Conservation (phyloP, 2,113 vertebrate species). For the Callorhinus ursinus region DNA sequence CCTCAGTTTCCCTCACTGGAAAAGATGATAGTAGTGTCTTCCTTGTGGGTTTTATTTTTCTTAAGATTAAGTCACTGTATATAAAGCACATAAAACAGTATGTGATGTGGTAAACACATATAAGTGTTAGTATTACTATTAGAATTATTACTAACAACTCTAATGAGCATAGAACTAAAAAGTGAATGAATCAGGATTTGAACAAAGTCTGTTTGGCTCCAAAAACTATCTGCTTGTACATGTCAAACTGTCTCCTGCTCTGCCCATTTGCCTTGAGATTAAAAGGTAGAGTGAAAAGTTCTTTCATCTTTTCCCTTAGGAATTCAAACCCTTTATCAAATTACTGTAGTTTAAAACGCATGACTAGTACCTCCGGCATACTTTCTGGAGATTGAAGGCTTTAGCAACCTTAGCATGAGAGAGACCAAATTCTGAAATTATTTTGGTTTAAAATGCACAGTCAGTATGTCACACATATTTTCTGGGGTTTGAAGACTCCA, state of each 20-base stretch:
- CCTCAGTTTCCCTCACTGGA: background rate
- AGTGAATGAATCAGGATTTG: background rate
- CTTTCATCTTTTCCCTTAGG: background rate
- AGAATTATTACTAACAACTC: background rate
- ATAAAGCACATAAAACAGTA: background rate
- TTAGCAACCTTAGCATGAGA: background rate
- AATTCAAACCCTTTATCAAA: background rate
- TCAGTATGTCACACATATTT: background rate
- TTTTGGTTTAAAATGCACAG: background rate
- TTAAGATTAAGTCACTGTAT: background rate
- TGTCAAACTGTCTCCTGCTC: background rate
- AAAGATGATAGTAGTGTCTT: background rate
- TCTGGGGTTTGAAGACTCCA: background rate
- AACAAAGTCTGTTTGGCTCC: background rate
- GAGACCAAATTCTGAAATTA: background rate
- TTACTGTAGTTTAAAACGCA: background rate
- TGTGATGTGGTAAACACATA: background rate
- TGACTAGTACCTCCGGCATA: background rate
- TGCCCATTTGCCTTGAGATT: background rate
- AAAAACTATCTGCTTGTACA: background rate
- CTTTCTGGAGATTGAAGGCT: background rate
- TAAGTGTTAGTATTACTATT: background rate
- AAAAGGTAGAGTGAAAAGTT: background rate
- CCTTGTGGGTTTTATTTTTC: background rate
- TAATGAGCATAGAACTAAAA: background rate